These are phyloP conservation scores for Porites rus DNA, from an alignment of 92 coral and sea anemone species.

Conservation along the genomic window DNA sequence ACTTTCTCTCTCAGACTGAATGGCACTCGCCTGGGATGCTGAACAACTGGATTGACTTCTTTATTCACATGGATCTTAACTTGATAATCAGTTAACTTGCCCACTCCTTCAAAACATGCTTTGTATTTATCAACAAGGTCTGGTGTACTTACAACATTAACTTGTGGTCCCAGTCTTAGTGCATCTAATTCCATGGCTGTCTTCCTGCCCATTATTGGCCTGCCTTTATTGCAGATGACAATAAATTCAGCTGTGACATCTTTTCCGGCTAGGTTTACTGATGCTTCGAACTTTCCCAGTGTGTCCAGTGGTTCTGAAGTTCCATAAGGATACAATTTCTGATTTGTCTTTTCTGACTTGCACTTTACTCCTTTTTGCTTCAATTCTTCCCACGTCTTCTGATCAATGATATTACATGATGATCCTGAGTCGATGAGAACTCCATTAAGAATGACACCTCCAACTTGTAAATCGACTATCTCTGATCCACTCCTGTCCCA, in stretches of 20 bases:
- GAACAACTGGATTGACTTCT: slow-evolving; percentile 37
- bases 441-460: slow-evolving; percentile 41
- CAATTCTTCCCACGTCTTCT: slow-evolving; percentile 37
- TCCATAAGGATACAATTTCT: slow-evolving; percentile 22
- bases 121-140: neutral
- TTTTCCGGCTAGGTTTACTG: slow-evolving; percentile 7
- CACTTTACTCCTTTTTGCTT: slow-evolving; percentile 50
- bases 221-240: slow-evolving; percentile 43
- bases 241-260: slow-evolving; percentile 33
- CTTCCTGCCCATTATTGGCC: slow-evolving; percentile 49
- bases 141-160: slow-evolving; percentile 24
- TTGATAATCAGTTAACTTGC: neutral
- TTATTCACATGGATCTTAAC: slow-evolving; percentile 38
- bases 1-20: slow-evolving; percentile 47
- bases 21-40: slow-evolving; percentile 40
- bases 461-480: slow-evolving; percentile 39
- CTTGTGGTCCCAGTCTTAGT: slow-evolving; percentile 39
- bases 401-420: slow-evolving; percentile 42
- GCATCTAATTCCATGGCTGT: slow-evolving; percentile 53
- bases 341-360: too few relatives aligned
- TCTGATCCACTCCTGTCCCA: slow-evolving; percentile 20
- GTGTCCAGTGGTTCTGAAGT: slow-evolving; percentile 45
- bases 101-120: too few relatives aligned
- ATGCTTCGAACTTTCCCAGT: slow-evolving; percentile 48
- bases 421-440: slow-evolving; percentile 60